phyloP scores from a whole-genome alignment of 2,888 invertebrate species.

The Cremastobaeus sp. region DNA sequence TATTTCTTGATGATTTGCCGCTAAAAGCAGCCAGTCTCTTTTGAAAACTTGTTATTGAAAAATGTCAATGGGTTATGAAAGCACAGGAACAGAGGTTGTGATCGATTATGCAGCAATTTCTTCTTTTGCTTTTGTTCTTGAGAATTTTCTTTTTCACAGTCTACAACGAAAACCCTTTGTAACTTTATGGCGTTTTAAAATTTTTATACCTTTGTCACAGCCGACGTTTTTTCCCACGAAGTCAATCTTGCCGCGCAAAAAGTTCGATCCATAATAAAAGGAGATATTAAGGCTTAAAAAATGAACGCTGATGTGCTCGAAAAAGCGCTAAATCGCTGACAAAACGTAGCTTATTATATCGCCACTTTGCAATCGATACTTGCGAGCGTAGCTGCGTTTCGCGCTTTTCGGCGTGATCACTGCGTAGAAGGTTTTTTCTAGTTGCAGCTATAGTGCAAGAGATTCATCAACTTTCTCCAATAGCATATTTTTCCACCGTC shows the following conservation, averaged over 20 bases:
- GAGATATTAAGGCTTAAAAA: conserved; percentile 38
- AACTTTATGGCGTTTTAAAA: conserved; percentile 32
- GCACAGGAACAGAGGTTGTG: too few species aligned
- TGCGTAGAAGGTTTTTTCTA: conserved; percentile 19
- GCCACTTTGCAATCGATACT: conserved; percentile 33
- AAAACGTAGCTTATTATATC: conserved; percentile 41
- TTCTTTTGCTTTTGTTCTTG: conserved; percentile 1
- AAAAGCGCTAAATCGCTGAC: conserved; percentile 40
- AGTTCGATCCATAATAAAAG: conserved; percentile 16
- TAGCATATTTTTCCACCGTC: too few species aligned
- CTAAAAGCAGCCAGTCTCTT: too few species aligned
- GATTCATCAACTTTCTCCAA: too few species aligned
- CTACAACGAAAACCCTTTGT: conserved; percentile 31
- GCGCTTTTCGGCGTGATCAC: conserved; percentile 19
- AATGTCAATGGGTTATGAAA: too few species aligned
- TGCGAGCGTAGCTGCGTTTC: too few species aligned
- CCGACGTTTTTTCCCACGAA: conserved; percentile 16
- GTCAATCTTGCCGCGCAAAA: conserved; percentile 19
- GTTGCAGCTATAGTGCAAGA: too few species aligned
- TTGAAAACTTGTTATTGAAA: too few species aligned
- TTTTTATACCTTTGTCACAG: conserved; percentile 13
- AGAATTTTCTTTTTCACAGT: conserved; percentile 5
- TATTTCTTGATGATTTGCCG: too few species aligned
- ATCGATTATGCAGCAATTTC: too few species aligned
- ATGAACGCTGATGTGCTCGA: conserved; percentile 36